These are phyloP conservation scores for Echinops telfairi DNA, from an alignment of 2,113 vertebrate genomes.

Conservation along the genomic window DNA sequence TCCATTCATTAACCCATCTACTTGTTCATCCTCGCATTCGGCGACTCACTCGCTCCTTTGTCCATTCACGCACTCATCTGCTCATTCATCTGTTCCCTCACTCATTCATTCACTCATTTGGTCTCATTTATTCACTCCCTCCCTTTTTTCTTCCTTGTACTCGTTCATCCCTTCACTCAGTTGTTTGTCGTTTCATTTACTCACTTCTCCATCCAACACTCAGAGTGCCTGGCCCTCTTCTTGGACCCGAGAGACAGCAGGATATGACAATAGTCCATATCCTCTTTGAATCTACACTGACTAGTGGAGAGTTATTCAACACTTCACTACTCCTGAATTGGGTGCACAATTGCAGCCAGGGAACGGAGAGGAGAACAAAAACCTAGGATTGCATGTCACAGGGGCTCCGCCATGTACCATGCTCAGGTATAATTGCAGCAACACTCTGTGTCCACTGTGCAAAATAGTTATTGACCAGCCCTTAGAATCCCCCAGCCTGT, in stretches of 20 bases:
- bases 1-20: background rate
- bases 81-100: background rate
- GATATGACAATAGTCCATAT: background rate
- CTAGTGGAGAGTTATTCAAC: background rate
- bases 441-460: rapidly evolving
- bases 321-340: background rate
- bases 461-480: background rate
- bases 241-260: background rate
- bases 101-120: background rate
- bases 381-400: rapidly evolving
- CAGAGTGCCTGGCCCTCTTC: background rate
- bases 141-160: no score
- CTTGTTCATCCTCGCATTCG: background rate
- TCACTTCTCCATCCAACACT: background rate
- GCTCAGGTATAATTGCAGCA: background rate
- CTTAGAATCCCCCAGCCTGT: background rate
- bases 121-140: background rate
- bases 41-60: background rate
- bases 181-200: no score
- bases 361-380: background rate
- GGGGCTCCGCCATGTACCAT: background rate
- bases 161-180: no score
- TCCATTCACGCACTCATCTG: background rate
- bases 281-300: background rate
- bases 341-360: background rate